These are phyloP conservation scores for Tetropium fuscum DNA, from an alignment of 2,888 invertebrate species.

Conservation along the genomic window DNA sequence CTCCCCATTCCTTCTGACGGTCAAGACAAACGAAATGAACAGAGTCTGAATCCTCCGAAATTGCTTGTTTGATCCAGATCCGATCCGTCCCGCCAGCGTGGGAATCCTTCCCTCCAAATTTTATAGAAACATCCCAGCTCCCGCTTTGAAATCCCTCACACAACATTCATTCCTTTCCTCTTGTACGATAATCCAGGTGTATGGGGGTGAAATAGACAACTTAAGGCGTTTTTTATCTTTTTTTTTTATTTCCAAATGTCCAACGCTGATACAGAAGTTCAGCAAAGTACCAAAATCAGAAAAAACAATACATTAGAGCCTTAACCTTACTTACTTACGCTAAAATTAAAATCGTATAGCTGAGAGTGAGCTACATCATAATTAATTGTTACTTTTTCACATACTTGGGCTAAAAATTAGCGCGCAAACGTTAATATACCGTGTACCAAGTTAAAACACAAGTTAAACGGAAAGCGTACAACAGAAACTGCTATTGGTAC, in stretches of 20 bases:
- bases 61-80: conserved; percentile 7
- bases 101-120: conserved; percentile 27
- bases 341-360: conserved; percentile 5
- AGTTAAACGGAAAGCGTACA: too few species aligned
- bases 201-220: conserved; percentile 37
- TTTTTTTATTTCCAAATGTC: conserved; percentile 52
- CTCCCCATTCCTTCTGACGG: too few species aligned
- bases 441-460: background rate
- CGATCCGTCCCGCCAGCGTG: background rate
- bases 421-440: background rate
- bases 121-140: conserved; percentile 1
- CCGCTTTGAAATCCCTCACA: conserved; percentile 30
- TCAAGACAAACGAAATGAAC: too few species aligned
- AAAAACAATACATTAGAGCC: conserved; percentile 48
- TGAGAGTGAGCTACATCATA: background rate
- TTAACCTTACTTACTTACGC: conserved; percentile 29
- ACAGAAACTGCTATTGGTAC: conserved; percentile 14
- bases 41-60: too few species aligned
- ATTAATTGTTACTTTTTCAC: background rate
- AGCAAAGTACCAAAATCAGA: conserved; percentile 52
- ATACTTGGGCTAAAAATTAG: background rate
- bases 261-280: conserved; percentile 53
- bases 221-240: conserved; percentile 36
- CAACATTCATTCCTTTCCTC: conserved; percentile 46
- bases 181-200: conserved; percentile 29